Base-by-base conservation (phyloP, 2,113 vertebrate species). In the Dasyprocta punctata region DNA sequence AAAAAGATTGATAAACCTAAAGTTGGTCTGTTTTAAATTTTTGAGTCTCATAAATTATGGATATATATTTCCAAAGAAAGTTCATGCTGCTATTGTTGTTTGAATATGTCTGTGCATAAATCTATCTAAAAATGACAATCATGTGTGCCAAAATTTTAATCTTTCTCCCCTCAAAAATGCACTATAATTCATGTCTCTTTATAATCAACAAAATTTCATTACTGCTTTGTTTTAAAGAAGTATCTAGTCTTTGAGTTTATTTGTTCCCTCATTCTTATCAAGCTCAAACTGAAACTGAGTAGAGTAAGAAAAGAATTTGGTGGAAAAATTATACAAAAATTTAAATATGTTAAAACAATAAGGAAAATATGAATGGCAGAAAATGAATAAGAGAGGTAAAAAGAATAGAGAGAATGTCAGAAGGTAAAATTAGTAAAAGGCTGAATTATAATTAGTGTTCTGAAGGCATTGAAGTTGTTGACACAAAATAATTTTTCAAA, bases 1-100 rank as follows among this genome's bases (percentile, higher is more conserved):
- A 95, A 96, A 96, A 54, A 65, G 41, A 58, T 96, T 96, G 28
- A 81, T 92, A 95, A 93, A 95, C 13, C 13, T 54, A 86, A 77
- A 86, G 33, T 24, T 77, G 96, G 63, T 54, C 19, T 93, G 44
- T 98, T 95, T 98, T 97, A 75, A 94, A 92, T 97, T 97, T 95
- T 89, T 94, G 92, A 92, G 88, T 97, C 73, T 97, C 63, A 89
- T 97, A 96, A 97, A 77, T 54, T 98, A 83, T 97, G 86, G 84
- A 85, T 94, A 97, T 80, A 75, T 92, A 86, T 93, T 98, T 88
- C 69, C 94, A 96, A 98, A 92, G 54, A 93, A 90, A 95, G 30
- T 93, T 96, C 24, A 54, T 83, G 12, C 17, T 96, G 44, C 33
- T 94, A 7, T 69, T 92, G 44, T 73, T 19, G 69, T 89, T 73